phyloP scores from a whole-genome alignment of 2,888 invertebrate genomes.

The Acanthosepion pharaonis region DNA sequence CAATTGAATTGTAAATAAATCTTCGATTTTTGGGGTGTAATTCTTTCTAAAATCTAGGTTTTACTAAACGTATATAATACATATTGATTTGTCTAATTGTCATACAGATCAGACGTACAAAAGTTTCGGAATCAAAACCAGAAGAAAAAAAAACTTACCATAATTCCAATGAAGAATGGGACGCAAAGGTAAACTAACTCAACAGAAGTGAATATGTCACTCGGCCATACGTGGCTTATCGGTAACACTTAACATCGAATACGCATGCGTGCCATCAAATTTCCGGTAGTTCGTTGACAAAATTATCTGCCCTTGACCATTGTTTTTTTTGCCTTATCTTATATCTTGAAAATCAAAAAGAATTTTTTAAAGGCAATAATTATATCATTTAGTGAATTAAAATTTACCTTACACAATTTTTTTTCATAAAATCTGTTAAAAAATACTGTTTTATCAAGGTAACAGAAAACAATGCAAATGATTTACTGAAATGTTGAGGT shows the following conservation, averaged over 20 bases:
- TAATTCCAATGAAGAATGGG: neutral
- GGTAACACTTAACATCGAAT: neutral
- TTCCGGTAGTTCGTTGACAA: neutral
- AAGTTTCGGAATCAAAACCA: neutral
- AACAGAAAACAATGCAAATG: too few relatives aligned
- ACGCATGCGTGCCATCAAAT: neutral
- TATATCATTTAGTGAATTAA: too few relatives aligned
- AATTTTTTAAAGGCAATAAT: too few relatives aligned
- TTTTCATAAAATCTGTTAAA: too few relatives aligned
- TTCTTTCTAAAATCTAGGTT: too few relatives aligned
- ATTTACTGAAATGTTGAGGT: too few relatives aligned
- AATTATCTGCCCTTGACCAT: neutral
- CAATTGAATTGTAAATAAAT: too few relatives aligned
- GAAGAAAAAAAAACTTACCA: neutral
- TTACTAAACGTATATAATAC: neutral
- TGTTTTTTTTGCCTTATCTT: too few relatives aligned
- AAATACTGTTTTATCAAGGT: too few relatives aligned
- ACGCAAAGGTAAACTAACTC: neutral
- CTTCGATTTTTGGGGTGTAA: too few relatives aligned
- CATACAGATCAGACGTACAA: neutral
- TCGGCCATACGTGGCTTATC: slow-evolving; percentile 25
- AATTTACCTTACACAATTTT: too few relatives aligned
- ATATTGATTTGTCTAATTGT: neutral
- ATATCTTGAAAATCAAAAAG: too few relatives aligned
- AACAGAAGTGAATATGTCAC: neutral